These are phyloP conservation scores for Anthopleura sola DNA, from an alignment of 64 coral and sea anemone species.

Conservation along the genomic window DNA sequence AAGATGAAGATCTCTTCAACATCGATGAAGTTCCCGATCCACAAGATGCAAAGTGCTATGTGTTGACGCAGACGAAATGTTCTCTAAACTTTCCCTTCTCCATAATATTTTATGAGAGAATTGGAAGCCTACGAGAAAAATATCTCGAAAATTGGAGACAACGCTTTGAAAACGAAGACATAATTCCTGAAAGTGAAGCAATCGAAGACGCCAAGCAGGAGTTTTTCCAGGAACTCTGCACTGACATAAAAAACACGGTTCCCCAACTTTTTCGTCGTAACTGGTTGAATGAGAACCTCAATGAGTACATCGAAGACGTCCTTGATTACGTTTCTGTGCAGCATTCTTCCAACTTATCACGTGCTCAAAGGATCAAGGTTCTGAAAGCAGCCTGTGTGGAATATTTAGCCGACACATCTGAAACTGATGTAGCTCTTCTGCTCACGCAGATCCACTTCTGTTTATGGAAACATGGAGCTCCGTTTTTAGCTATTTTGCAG, in stretches of 20 bases:
- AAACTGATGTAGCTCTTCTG: background rate
- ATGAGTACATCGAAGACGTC: constrained; percentile 1
- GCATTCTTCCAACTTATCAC: background rate
- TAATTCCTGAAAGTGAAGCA: background rate
- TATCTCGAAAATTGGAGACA: background rate
- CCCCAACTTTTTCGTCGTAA: background rate
- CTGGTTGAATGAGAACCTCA: background rate
- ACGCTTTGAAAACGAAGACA: background rate
- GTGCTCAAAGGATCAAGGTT: background rate
- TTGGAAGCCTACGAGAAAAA: background rate
- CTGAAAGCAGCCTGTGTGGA: background rate
- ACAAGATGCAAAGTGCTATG: constrained; percentile 46
- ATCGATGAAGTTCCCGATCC: constrained; percentile 62
- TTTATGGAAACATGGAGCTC: background rate
- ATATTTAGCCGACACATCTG: background rate
- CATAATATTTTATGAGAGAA: background rate
- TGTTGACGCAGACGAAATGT: background rate
- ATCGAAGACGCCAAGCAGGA: background rate
- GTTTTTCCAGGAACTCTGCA: constrained; percentile 6
- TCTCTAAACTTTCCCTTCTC: constrained; percentile 4
- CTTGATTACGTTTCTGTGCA: background rate
- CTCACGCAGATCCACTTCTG: background rate
- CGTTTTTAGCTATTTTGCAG: background rate
- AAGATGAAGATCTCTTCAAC: constrained; percentile 41
- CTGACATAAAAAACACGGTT: background rate